A percentile compares a stretch with the other conserved stretches of the same genome.
These are phyloP conservation scores for Muscicapa comitata DNA, from an alignment of 2,797 vertebrate genomes.

Conservation along the genomic window DNA sequence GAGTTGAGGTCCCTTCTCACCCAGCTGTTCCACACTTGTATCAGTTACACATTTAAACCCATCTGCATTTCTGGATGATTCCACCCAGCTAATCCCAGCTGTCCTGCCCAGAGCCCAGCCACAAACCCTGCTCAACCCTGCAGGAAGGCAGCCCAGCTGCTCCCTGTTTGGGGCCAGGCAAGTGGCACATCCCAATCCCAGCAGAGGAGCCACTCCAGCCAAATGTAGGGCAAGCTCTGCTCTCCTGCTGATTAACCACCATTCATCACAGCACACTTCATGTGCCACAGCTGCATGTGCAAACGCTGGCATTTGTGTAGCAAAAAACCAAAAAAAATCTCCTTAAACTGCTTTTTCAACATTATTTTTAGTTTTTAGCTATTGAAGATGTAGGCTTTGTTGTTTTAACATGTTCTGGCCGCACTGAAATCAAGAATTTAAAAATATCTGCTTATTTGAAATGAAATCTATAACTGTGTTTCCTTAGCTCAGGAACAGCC, in stretches of 20 bases:
- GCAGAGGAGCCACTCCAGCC: not conserved
- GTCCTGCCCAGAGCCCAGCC: not conserved
- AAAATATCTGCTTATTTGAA: not conserved
- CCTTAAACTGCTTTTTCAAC: not conserved
- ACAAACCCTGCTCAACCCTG: not conserved
- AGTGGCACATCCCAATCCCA: not conserved
- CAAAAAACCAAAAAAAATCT: not conserved
- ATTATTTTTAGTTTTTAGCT: not conserved
- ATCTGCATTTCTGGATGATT: not conserved
- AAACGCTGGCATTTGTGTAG: not conserved
- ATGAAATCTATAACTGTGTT: not conserved
- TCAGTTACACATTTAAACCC: not conserved
- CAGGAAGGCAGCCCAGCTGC: not conserved
- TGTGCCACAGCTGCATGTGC: not conserved
- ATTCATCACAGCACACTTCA: not conserved
- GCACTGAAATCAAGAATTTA: not conserved
- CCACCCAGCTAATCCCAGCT: fast-evolving
- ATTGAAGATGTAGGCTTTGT: not conserved
- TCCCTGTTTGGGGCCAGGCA: fast-evolving
- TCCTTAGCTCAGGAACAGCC: not conserved
- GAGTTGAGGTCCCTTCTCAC: fast-evolving
- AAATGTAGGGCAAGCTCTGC: not conserved
- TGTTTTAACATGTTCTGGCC: not conserved
- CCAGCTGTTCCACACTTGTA: not conserved
- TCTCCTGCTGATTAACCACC: not conserved